A percentile compares a stretch with the other conserved stretches of the same genome.
Conservation (phyloP, 1,140 invertebrate genomes). For the Stegodyphus dumicola region DNA sequence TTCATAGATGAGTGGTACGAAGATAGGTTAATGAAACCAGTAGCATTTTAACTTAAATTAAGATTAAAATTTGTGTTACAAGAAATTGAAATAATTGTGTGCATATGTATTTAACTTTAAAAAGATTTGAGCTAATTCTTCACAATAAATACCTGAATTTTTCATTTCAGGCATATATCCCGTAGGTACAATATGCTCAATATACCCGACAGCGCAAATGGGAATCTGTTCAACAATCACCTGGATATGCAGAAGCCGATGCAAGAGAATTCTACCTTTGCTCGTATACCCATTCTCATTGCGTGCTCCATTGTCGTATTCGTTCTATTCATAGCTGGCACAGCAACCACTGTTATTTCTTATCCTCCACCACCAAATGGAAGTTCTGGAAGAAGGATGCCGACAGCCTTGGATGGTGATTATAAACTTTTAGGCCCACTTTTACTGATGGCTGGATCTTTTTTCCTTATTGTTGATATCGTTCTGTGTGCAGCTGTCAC, state of each 20-base stretch:
- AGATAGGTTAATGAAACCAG: too few relatives aligned
- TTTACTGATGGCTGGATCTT: slow-evolving; percentile 21
- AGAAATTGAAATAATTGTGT: too few relatives aligned
- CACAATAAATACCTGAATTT: too few relatives aligned
- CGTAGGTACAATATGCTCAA: background rate
- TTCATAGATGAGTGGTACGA: too few relatives aligned
- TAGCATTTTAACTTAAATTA: too few relatives aligned
- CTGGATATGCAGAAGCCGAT: background rate
- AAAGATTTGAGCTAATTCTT: too few relatives aligned
- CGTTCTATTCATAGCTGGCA: slow-evolving; percentile 41
- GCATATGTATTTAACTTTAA: too few relatives aligned
- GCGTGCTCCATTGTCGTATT: slow-evolving; percentile 20
- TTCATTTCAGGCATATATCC: too few relatives aligned
- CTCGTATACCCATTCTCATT: slow-evolving; percentile 8
- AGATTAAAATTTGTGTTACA: too few relatives aligned
- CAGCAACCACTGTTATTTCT: slow-evolving; percentile 36
- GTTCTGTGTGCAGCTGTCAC: slow-evolving; percentile 18
- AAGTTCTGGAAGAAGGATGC: background rate
- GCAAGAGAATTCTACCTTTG: background rate
- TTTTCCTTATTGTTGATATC: slow-evolving; percentile 18
- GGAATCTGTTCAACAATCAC: background rate
- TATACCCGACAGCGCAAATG: background rate
- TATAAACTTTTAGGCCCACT: slow-evolving; percentile 47
- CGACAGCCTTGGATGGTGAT: slow-evolving; percentile 33
- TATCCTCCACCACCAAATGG: slow-evolving; percentile 21